phyloP scores from a whole-genome alignment of 2,113 vertebrate species.

The Boulengeromyrus knoepffleri region DNA sequence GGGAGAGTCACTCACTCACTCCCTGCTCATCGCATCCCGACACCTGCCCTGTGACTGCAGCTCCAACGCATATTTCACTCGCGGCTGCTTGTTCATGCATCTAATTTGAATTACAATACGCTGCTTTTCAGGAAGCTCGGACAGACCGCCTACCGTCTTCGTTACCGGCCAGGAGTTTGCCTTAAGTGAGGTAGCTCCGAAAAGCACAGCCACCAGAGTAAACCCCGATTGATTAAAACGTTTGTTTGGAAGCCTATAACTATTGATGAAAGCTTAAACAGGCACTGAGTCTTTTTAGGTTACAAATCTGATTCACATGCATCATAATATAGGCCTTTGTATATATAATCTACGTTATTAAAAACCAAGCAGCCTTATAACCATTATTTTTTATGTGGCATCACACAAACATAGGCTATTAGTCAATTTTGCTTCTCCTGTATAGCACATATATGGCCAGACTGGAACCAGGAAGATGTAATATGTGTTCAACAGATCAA shows the following conservation, averaged over 20 bases:
- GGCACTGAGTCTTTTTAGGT: neutral
- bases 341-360: neutral
- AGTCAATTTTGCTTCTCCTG: neutral
- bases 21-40: conserved; percentile 19
- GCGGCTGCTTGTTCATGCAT: neutral
- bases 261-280: neutral
- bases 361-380: neutral
- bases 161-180: neutral
- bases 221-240: neutral
- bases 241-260: neutral
- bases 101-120: neutral
- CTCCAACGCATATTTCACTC: conserved; percentile 11
- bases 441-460: neutral
- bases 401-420: neutral
- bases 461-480: neutral
- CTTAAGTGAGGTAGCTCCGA: neutral
- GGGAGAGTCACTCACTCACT: conserved; percentile 13
- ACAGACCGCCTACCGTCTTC: neutral
- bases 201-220: neutral
- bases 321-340: neutral
- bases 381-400: neutral
- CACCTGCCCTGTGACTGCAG: conserved; percentile 36
- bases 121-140: neutral
- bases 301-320: neutral
- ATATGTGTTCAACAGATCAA: neutral